A percentile compares a stretch with the other conserved stretches of the same genome.
phyloP scores from a whole-genome alignment of 92 coral and sea anemone genomes.

The Zoanthus gigantus region DNA sequence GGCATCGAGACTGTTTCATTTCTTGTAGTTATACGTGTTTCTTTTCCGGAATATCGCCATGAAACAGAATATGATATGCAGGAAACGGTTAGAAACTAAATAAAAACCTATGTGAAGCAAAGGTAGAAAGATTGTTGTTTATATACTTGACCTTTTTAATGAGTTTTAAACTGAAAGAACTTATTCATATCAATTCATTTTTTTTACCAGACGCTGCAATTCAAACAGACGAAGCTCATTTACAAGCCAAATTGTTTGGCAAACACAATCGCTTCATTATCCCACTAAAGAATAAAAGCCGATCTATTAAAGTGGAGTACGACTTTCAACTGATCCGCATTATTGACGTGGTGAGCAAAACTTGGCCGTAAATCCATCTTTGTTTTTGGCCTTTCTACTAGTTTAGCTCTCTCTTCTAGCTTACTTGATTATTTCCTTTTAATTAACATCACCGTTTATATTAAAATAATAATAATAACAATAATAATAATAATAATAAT shows the following conservation, averaged over 20 bases:
- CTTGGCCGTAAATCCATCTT: not conserved
- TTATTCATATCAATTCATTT: not conserved
- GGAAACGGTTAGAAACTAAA: too few relatives aligned
- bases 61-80: too few relatives aligned
- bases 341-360: slow-evolving; percentile 84
- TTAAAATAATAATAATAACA: too few relatives aligned
- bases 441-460: too few relatives aligned
- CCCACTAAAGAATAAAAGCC: slow-evolving; percentile 61
- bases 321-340: slow-evolving; percentile 89
- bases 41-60: too few relatives aligned
- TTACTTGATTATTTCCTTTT: not conserved
- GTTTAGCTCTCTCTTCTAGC: not conserved
- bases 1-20: too few relatives aligned
- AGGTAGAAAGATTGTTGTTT: too few relatives aligned
- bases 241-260: slow-evolving; percentile 63
- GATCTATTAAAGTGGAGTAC: slow-evolving; percentile 71
- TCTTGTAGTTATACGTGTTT: too few relatives aligned
- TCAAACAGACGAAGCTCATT: slow-evolving; percentile 63
- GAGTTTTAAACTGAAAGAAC: not conserved
- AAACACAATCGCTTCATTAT: slow-evolving; percentile 73
- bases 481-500: too few relatives aligned
- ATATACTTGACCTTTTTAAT: too few relatives aligned
- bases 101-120: too few relatives aligned
- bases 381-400: not conserved
- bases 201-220: slow-evolving; percentile 63